Percentiles rank a stretch among this genome's conserved stretches.
Evolutionary conservation across 2,113 vertebrate species (phyloP).

Genomic region (Struthio camelus): DNA sequence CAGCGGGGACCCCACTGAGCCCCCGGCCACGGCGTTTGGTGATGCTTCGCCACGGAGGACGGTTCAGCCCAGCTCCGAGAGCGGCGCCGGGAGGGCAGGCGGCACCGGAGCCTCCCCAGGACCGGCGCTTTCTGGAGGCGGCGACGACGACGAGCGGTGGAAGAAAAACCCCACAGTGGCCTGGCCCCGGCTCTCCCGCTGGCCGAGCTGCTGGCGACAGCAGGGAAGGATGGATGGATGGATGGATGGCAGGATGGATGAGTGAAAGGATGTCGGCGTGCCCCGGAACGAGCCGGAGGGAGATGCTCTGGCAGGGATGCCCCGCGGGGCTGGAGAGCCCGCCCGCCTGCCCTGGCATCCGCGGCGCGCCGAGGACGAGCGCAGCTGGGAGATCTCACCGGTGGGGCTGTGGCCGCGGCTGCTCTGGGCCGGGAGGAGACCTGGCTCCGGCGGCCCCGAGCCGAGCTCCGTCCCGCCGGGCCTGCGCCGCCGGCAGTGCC

Average conservation of each 20-base stretch:
- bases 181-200: too few species aligned
- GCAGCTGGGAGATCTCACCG: too few species aligned
- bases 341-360: background rate
- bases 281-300: background rate
- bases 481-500: constrained; percentile 64
- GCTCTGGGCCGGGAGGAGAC: background rate
- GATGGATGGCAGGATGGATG: too few species aligned
- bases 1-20: background rate
- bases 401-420: background rate
- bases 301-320: too few species aligned
- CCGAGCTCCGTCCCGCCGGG: background rate
- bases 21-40: background rate
- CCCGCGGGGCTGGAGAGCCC: too few species aligned
- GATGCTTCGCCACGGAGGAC: background rate
- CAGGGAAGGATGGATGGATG: too few species aligned
- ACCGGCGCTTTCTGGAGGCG: too few species aligned
- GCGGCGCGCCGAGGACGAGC: background rate
- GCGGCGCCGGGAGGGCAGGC: too few species aligned
- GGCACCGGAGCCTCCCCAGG: too few species aligned
- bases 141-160: too few species aligned
- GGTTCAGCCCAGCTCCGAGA: background rate
- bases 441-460: background rate
- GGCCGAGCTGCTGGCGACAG: too few species aligned
- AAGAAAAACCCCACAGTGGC: too few species aligned
- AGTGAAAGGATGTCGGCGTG: background rate